Percentiles rank a stretch among this genome's conserved stretches.
Conservation (phyloP, 2,113 vertebrate genomes). For the Lepidothrix coronata region DNA sequence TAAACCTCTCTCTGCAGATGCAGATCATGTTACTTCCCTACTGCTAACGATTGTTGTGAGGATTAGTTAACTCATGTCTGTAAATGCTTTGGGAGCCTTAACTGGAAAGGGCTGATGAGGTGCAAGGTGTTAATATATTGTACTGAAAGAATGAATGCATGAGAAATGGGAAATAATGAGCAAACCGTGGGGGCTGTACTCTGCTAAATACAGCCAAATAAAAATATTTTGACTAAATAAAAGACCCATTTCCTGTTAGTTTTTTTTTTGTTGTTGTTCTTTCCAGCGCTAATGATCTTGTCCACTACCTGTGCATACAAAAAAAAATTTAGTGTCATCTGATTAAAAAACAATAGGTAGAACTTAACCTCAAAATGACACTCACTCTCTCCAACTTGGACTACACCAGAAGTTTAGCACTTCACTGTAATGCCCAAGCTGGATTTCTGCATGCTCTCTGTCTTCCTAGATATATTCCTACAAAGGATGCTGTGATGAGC, state of each 20-base stretch:
- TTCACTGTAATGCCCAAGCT: background rate
- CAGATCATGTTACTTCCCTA: background rate
- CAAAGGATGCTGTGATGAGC: background rate
- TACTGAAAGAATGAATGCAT: background rate
- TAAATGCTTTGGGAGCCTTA: background rate
- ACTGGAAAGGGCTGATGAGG: background rate
- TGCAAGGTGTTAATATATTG: background rate
- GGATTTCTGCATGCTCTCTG: background rate
- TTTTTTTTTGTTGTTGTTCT: background rate
- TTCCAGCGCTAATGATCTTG: background rate
- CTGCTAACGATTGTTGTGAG: background rate
- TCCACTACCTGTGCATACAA: background rate
- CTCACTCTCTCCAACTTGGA: accelerated
- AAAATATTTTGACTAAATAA: conserved; percentile 57
- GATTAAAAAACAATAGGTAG: background rate
- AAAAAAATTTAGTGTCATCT: background rate
- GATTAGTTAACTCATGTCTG: conserved; percentile 33
- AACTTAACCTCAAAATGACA: background rate
- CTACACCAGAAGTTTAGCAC: background rate
- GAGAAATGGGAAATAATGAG: background rate
- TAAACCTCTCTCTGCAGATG: background rate
- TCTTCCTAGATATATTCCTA: background rate
- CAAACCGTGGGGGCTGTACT: background rate
- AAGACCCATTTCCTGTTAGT: background rate
- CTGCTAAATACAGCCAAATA: conserved; percentile 36